Evolutionary conservation across 2,888 invertebrate genomes (phyloP).

Genomic region (Poecilus cupreus): DNA sequence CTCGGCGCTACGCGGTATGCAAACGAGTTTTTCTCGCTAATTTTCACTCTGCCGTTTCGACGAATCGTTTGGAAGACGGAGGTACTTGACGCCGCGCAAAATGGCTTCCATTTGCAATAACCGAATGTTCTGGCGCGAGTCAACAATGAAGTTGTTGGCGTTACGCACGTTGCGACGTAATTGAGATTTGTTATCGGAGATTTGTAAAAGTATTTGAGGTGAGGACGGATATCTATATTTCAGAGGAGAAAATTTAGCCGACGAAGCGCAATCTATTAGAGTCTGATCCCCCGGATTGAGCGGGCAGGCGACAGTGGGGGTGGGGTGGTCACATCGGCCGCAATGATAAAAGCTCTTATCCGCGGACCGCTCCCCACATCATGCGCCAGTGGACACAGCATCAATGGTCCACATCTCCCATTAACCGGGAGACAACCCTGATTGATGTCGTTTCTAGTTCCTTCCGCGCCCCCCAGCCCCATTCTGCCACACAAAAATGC

Average conservation of each 20-base stretch:
- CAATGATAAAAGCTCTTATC: conserved; percentile 59
- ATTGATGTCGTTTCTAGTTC: conserved; percentile 72
- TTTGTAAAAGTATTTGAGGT: conserved; percentile 41
- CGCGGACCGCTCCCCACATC: conserved; percentile 57
- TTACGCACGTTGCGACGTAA: conserved; percentile 9
- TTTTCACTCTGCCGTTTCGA: conserved; percentile 57
- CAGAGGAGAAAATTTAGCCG: conserved; percentile 42
- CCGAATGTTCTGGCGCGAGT: conserved; percentile 38
- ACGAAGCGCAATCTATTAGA: conserved; percentile 50
- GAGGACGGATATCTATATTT: not conserved
- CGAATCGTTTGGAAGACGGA: not conserved
- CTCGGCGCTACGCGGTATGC: conserved; percentile 38
- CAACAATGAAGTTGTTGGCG: conserved; percentile 27
- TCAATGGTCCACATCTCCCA: conserved; percentile 70
- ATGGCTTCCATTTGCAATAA: conserved; percentile 45
- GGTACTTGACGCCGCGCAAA: conserved; percentile 2
- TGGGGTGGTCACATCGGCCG: conserved; percentile 56
- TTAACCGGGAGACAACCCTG: conserved; percentile 76
- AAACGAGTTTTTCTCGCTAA: conserved; percentile 66
- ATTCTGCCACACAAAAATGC: conserved; percentile 7
- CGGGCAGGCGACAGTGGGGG: not conserved
- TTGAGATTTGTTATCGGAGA: conserved; percentile 39
- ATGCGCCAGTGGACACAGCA: conserved; percentile 57
- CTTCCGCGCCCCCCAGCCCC: conserved; percentile 37
- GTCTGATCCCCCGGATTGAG: conserved; percentile 29